Evolutionary conservation across 2,888 invertebrate species (phyloP), one percentile per base, ranked within the genome.

Genomic region (Pristionchus mayeri): DNA sequence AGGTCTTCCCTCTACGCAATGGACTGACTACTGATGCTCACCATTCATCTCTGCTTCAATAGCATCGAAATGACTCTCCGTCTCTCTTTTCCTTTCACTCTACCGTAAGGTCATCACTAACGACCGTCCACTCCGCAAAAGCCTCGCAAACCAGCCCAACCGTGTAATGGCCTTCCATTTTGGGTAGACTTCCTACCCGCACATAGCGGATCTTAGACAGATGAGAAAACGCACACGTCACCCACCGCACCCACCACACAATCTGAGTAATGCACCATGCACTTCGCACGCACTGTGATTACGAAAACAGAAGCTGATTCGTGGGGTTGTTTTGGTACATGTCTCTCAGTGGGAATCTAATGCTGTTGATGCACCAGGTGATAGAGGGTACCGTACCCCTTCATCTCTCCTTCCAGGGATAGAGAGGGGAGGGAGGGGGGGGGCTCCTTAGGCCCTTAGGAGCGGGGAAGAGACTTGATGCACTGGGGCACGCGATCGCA

Each of bases 181-280:
- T 24, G 21, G 44, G 75, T n/a, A 6, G n/a, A 37, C 75, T 24
- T 9, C 63, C 63, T 13, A 30, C n/a, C 71, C 71, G n/a, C 44
- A 71, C n/a, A 71, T 40, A n/a, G 3, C n/a, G 37, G 13, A 9
- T 37, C 40, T 40, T 34, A 71, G 40, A 16, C 44, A 71, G 40
- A 71, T 71, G 71, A 44, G 71, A 71, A 71, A 71, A 37, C 37
- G n/a, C 7, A 44, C 71, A 71, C 37, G n/a, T 40, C 71, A 71
- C 24, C 11, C 40, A 71, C n/a, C 21, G 21, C 7, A 18, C n/a
- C 21, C 67, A 67, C 71, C n/a, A 18, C 67, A 67, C 71, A 71
- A 71, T 71, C 40, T 40, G 71, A 24, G 44, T 40, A 71, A 71
- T 71, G 71, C 71, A 71, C 71, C 13, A 1, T 71, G 71, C 71